Conservation (phyloP, 1,140 invertebrate species). For the Macrosteles quadrilineatus region DNA sequence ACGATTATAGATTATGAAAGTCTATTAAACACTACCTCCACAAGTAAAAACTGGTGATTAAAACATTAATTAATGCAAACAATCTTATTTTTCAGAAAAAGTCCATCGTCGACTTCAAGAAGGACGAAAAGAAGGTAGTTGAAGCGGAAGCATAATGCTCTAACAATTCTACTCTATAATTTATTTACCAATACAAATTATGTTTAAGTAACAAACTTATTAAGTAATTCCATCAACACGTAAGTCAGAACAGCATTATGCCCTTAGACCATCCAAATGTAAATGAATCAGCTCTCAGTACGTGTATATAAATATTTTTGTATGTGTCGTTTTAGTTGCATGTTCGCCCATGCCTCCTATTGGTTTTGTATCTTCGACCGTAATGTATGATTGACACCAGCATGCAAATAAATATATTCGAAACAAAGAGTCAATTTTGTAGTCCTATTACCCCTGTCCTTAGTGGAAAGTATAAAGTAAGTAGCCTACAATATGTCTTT, state of each 20-base stretch:
- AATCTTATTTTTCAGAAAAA: conserved; percentile 70
- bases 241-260: background rate
- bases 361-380: conserved; percentile 29
- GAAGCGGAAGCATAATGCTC: conserved; percentile 64
- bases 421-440: too few species aligned
- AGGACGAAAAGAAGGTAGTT: conserved; percentile 86
- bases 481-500: too few species aligned
- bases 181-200: conserved; percentile 7
- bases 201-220: background rate
- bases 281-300: background rate
- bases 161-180: conserved; percentile 28
- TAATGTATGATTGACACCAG: conserved; percentile 34
- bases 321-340: conserved; percentile 3
- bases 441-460: too few species aligned
- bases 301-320: conserved; percentile 1
- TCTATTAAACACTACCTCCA: too few species aligned
- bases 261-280: too few species aligned
- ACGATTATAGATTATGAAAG: too few species aligned
- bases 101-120: conserved; percentile 86
- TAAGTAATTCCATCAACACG: conserved; percentile 1
- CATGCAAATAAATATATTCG: conserved; percentile 28
- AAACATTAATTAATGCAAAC: too few species aligned
- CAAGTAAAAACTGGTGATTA: too few species aligned
- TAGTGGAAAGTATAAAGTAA: too few species aligned
- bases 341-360: background rate